Evolutionary conservation across 2,888 invertebrate genomes (phyloP), one percentile per base, ranked within the genome.

Genomic region (Hedya salicella): DNA sequence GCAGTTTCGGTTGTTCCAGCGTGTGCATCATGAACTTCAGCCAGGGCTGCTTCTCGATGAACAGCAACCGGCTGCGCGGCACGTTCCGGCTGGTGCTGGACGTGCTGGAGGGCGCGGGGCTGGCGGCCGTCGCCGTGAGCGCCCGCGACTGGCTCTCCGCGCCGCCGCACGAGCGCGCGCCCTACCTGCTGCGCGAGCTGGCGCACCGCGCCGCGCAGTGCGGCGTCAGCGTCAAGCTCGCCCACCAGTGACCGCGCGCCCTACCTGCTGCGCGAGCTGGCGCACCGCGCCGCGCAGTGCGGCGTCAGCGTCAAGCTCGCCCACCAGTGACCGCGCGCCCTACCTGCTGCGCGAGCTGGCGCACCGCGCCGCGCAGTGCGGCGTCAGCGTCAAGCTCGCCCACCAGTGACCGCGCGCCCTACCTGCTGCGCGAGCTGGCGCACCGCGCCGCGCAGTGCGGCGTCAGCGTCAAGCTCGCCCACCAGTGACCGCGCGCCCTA

Each of bases 181-280:
- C 94, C 0, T 95, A 94, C 77, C 81, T 96, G 39, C 93, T 95
- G 91, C 88, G 94, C 46, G 92, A 93, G 68, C 70, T 91, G 0
- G 82, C 78, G 0, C 86, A 88, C 75, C 11, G 13, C 36, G 36
- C 48, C 39, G 48, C 14, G 0, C 32, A 39, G 39, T 19, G 17
- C 14, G 59, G 48, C 14, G 48, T 48, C 48, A 3, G 25, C 25
- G 25, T 25, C n/a, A 46, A 32, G 46, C 32, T 46, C 57, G 9
- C 6, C 6, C 5, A 6, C 19, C n/a, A 30, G 0, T 57, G 95
- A 95, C 81, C 93, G 93, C 73, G 93, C 94, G 68, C 94, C 94
- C 0, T 95, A 94, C 77, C 81, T 96, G 39, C 93, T 95, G 91
- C 88, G 94, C 46, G 92, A 93, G 68, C 70, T 91, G 0, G 82